Percentiles rank a stretch among this genome's conserved stretches.
These are phyloP conservation scores for Aporophyla lueneburgensis DNA, from an alignment of 2,888 invertebrate species.

Conservation along the genomic window DNA sequence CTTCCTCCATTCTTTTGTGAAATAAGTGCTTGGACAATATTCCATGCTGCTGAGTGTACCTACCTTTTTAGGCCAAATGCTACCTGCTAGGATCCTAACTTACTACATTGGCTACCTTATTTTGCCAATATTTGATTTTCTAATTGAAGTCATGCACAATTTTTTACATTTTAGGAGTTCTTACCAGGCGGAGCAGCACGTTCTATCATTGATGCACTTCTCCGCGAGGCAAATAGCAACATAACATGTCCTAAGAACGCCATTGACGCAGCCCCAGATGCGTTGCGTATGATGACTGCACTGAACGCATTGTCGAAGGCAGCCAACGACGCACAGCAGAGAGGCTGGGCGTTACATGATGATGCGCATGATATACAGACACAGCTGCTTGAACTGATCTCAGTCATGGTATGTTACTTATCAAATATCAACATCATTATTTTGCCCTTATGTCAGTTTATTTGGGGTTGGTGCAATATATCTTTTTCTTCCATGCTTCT, in stretches of 20 bases:
- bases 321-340: slow-evolving; percentile 98
- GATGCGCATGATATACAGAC: slow-evolving; percentile 97
- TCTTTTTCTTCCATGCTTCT: neutral
- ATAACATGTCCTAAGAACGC: slow-evolving; percentile 91
- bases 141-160: neutral
- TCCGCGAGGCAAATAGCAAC: slow-evolving; percentile 87
- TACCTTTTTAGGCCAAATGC: neutral
- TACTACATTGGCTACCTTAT: neutral
- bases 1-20: no score
- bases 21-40: no score
- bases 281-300: slow-evolving; percentile 95
- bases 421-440: neutral
- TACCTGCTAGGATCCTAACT: neutral
- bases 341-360: slow-evolving; percentile 98
- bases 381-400: slow-evolving; percentile 95
- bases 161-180: slow-evolving; percentile 78
- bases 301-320: slow-evolving; percentile 96
- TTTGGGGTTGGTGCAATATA: neutral
- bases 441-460: neutral
- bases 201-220: slow-evolving; percentile 87
- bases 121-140: no score
- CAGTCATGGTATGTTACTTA: slow-evolving; percentile 92
- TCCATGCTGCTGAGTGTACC: no score
- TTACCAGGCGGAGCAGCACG: slow-evolving; percentile 87
- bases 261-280: slow-evolving; percentile 96